phyloP scores from a whole-genome alignment of 2,113 vertebrate genomes.

The Eretmochelys imbricata region DNA sequence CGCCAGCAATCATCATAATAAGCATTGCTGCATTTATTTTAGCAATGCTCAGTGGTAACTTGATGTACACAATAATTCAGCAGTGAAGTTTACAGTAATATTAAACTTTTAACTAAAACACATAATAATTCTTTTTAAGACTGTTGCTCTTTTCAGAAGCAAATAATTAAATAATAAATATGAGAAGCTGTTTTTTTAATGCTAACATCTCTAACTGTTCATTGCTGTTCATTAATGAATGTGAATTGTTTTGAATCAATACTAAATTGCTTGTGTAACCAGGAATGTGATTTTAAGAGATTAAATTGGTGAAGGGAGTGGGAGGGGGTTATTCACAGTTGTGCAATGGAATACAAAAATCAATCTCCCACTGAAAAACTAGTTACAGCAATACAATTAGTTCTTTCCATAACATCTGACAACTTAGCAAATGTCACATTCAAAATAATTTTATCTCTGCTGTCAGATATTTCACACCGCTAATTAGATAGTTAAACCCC shows the following conservation, averaged over 20 bases:
- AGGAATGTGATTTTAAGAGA: neutral
- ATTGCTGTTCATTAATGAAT: neutral
- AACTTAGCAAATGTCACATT: neutral
- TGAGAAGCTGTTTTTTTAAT: neutral
- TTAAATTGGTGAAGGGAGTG: neutral
- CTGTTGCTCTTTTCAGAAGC: neutral
- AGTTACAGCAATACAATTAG: neutral
- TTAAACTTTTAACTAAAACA: neutral
- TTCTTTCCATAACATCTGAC: neutral
- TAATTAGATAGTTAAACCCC: neutral
- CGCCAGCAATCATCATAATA: neutral
- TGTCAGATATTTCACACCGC: neutral
- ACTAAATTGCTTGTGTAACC: neutral
- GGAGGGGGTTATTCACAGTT: neutral
- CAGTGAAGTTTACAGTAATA: neutral
- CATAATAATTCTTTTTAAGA: neutral
- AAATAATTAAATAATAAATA: neutral
- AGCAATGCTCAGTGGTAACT: neutral
- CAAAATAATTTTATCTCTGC: neutral
- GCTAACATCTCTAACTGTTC: neutral
- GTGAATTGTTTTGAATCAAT: neutral
- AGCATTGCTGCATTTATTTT: neutral
- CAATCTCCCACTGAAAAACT: neutral
- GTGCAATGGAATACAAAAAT: neutral
- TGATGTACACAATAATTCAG: neutral